Conservation (phyloP, 2,888 invertebrate species). For the Agrypnus murinus region DNA sequence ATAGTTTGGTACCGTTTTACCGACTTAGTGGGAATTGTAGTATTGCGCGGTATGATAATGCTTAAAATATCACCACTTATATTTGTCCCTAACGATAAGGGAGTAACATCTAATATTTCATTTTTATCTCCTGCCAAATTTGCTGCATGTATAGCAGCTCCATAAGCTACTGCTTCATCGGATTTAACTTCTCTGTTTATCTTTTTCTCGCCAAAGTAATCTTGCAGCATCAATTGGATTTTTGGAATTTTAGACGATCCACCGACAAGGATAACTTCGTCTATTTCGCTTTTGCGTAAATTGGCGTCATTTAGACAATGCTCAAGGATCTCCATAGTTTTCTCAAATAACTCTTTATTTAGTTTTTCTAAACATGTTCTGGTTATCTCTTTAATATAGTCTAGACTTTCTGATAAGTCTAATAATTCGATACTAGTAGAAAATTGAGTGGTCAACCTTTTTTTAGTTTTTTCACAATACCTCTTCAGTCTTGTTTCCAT, state of each 20-base stretch:
- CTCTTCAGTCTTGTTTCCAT: constrained; percentile 48
- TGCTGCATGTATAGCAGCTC: constrained; percentile 59
- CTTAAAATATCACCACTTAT: constrained; percentile 51
- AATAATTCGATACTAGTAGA: constrained; percentile 32
- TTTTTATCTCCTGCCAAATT: constrained; percentile 50
- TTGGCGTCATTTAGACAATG: constrained; percentile 52
- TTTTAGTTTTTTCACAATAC: constrained; percentile 55
- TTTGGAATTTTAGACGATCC: constrained; percentile 61
- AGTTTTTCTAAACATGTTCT: constrained; percentile 57
- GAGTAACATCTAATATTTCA: constrained; percentile 57
- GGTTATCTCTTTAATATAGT: constrained; percentile 37
- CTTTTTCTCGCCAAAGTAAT: constrained; percentile 54
- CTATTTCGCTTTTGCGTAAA: constrained; percentile 53
- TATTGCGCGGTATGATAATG: constrained; percentile 50
- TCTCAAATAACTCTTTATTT: constrained; percentile 49
- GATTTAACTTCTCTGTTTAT: constrained; percentile 57
- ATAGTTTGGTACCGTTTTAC: constrained; percentile 26
- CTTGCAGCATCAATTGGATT: constrained; percentile 53
- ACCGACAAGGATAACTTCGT: constrained; percentile 60
- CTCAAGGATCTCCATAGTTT: too few species aligned
- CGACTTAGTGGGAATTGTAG: constrained; percentile 20
- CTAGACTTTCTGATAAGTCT: constrained; percentile 12
- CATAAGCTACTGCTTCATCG: constrained; percentile 60
- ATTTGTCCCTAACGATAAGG: constrained; percentile 57
- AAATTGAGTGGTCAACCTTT: constrained; percentile 28